phyloP scores from a whole-genome alignment of 2,797 vertebrate species.

The Schizopygopsis malacanthus region DNA sequence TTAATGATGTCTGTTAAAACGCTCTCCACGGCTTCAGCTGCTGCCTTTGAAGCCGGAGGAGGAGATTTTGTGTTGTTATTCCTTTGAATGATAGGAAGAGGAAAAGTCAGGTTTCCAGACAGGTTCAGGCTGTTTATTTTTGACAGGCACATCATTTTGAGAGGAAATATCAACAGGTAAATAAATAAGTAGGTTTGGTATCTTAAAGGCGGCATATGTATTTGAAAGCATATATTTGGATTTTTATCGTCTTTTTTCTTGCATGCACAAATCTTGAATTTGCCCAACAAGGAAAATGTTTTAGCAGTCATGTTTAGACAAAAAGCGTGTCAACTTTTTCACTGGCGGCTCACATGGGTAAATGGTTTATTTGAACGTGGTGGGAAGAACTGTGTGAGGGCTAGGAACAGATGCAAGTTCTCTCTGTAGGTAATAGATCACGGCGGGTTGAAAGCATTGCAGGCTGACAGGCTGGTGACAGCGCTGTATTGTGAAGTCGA shows the following conservation, averaged over 20 bases:
- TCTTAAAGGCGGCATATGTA: background rate
- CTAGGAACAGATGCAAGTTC: constrained; percentile 63
- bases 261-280: background rate
- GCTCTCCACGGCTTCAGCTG: constrained; percentile 56
- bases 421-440: constrained; percentile 64
- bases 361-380: constrained; percentile 56
- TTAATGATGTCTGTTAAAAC: constrained; percentile 63
- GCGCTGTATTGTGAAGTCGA: constrained; percentile 72
- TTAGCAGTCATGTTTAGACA: constrained; percentile 37
- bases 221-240: constrained; percentile 9
- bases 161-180: constrained; percentile 25
- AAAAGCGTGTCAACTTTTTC: constrained; percentile 48
- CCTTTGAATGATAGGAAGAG: constrained; percentile 45
- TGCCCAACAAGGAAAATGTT: constrained; percentile 39
- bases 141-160: constrained; percentile 32
- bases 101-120: constrained; percentile 46
- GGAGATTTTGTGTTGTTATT: constrained; percentile 56
- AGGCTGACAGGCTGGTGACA: constrained; percentile 76
- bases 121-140: constrained; percentile 36
- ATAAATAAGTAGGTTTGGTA: constrained; percentile 8
- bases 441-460: constrained; percentile 72
- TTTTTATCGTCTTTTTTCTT: background rate
- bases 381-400: constrained; percentile 62
- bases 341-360: constrained; percentile 44
- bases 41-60: constrained; percentile 62